A percentile compares a stretch with the other conserved stretches of the same genome.
These are phyloP conservation scores for Lerema accius DNA, from an alignment of 1,140 invertebrate genomes.

Conservation along the genomic window DNA sequence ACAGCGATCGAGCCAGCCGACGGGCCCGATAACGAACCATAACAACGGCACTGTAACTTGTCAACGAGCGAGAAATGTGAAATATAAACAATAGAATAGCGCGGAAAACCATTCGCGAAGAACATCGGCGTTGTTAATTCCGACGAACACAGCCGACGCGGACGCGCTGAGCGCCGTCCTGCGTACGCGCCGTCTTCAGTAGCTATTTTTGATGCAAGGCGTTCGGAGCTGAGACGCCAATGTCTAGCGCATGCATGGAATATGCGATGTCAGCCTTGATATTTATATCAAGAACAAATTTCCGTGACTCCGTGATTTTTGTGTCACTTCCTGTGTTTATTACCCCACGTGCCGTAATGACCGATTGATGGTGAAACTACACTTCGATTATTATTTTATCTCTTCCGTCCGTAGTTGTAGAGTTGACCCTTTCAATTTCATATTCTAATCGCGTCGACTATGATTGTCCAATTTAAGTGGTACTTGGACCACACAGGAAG, in stretches of 20 bases:
- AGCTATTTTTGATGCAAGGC: slow-evolving; percentile 81
- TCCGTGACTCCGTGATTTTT: slow-evolving; percentile 31
- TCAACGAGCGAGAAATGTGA: slow-evolving; percentile 30
- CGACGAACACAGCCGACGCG: slow-evolving; percentile 60
- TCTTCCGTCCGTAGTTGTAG: too few relatives aligned
- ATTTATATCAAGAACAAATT: slow-evolving; percentile 51
- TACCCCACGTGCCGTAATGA: neutral
- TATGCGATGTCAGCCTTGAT: slow-evolving; percentile 79
- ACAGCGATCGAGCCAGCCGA: slow-evolving; percentile 60
- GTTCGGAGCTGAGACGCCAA: slow-evolving; percentile 74
- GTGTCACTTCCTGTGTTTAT: slow-evolving; percentile 8
- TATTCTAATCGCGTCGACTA: neutral
- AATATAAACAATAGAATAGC: slow-evolving; percentile 24
- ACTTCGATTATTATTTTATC: neutral
- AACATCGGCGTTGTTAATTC: slow-evolving; percentile 45
- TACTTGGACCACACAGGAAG: neutral
- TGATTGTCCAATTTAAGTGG: neutral
- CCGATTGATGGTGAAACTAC: neutral
- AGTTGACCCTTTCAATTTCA: neutral
- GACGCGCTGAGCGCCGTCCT: slow-evolving; percentile 70
- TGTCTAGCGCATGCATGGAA: slow-evolving; percentile 81
- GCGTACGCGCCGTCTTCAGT: slow-evolving; percentile 71
- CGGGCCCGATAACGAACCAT: slow-evolving; percentile 56
- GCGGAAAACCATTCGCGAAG: slow-evolving; percentile 37
- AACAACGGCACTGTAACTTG: slow-evolving; percentile 52